A percentile compares a stretch with the other conserved stretches of the same genome.
Conservation (phyloP, 2,797 vertebrate genomes). For the Garrulus glandarius region DNA sequence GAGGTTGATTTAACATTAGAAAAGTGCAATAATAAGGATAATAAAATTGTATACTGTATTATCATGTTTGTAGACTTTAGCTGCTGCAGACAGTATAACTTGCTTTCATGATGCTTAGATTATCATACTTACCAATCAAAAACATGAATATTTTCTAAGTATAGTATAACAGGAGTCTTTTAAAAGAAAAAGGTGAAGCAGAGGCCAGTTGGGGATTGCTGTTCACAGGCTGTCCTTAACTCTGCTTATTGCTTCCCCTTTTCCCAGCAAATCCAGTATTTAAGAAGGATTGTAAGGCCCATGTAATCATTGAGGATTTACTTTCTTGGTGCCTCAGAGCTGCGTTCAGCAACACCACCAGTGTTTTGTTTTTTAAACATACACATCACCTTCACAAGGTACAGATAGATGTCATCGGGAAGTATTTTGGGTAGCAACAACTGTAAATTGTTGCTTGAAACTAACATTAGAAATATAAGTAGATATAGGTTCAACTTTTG, state of each 20-base stretch:
- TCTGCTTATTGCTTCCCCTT: conserved; percentile 6
- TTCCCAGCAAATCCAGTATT: conserved; percentile 42
- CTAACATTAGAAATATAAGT: background rate
- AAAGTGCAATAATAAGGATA: background rate
- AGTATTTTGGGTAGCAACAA: background rate
- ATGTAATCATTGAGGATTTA: conserved; percentile 44
- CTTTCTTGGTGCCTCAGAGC: background rate
- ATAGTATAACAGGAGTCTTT: background rate
- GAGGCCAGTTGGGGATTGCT: background rate
- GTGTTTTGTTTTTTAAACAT: background rate
- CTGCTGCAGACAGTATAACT: background rate
- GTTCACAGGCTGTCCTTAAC: background rate
- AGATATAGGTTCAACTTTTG: background rate
- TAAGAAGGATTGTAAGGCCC: conserved; percentile 37
- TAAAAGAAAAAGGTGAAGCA: background rate
- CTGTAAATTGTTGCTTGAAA: background rate
- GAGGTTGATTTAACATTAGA: background rate
- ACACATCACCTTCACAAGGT: background rate
- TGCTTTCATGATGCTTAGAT: background rate
- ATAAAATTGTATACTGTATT: background rate
- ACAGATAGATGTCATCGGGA: background rate
- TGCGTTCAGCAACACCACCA: background rate
- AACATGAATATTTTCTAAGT: background rate
- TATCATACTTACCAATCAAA: background rate
- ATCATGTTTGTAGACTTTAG: background rate